Base-by-base conservation (phyloP, 2,888 invertebrate genomes). In the Scotopteryx bipunctaria region DNA sequence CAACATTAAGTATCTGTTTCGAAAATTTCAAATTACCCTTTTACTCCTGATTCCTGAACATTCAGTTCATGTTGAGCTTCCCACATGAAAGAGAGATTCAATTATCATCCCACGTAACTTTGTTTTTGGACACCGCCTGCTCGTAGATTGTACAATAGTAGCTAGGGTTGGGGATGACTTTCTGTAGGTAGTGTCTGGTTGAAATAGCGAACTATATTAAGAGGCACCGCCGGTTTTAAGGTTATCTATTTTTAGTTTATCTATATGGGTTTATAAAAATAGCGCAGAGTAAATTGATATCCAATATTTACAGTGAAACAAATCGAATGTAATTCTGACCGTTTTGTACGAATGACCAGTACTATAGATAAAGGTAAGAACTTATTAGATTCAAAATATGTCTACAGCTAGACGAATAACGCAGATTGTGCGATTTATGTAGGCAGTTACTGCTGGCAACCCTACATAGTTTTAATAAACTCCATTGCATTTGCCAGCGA, bases 401-500 rank as follows among this genome's bases (percentile, higher is more conserved):
- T n/a, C n/a, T n/a, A n/a, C n/a, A n/a, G n/a, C n/a, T n/a, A n/a
- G n/a, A n/a, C n/a, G n/a, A n/a, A n/a, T n/a, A n/a, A n/a, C n/a
- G n/a, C n/a, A n/a, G n/a, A n/a, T n/a, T n/a, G n/a, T n/a, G n/a
- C n/a, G n/a, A n/a, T n/a, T n/a, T n/a, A n/a, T n/a, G n/a, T n/a
- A n/a, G n/a, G n/a, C n/a, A n/a, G n/a, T n/a, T n/a, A n/a, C n/a
- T n/a, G n/a, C n/a, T n/a, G 32, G 38, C 41, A 55, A 36, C 49
- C 45, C 41, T 41, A 29, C 35, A 36, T 36, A 42, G 42, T 38
- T 47, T 33, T 33, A 38, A 53, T 41, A 47, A 47, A 43, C 47
- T 38, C 27, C 21, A 37, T 32, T 37, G 37, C 36, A 46, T 41
- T n/a, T 33, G 37, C 59, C 55, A 61, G 47, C 54, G 54, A 56